phyloP scores from a whole-genome alignment of 2,888 invertebrate genomes.

The Nomada flava region DNA sequence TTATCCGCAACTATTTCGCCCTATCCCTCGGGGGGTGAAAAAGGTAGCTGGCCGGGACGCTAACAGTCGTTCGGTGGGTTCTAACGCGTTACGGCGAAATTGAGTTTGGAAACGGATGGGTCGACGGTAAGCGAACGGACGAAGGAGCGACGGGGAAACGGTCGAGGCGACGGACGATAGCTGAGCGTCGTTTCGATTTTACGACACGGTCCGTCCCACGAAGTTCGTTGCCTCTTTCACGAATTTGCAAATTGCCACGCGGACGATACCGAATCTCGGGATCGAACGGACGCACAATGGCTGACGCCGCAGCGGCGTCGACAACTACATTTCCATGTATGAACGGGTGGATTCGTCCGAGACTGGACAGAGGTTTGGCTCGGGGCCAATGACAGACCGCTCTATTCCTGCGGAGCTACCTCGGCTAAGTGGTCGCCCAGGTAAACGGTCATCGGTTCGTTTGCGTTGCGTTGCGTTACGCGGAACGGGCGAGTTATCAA shows the following conservation, averaged over 20 bases:
- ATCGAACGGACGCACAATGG: background rate
- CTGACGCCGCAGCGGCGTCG: slow-evolving; percentile 11
- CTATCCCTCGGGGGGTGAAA: background rate
- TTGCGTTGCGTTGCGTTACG: background rate
- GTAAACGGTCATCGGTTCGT: background rate
- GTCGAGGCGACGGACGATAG: slow-evolving; percentile 34
- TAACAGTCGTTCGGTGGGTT: slow-evolving; percentile 24
- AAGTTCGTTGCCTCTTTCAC: too few species aligned
- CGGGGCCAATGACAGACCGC: slow-evolving; percentile 2
- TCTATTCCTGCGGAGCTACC: background rate
- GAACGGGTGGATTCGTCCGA: slow-evolving; percentile 14
- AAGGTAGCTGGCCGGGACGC: background rate
- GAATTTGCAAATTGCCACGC: background rate
- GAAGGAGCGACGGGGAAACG: background rate
- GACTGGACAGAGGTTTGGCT: slow-evolving; percentile 31
- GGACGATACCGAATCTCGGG: too few species aligned
- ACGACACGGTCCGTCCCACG: slow-evolving; percentile 19
- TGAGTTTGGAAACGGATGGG: slow-evolving; percentile 6
- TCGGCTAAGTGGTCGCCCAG: background rate
- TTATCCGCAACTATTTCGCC: background rate
- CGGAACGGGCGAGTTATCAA: background rate
- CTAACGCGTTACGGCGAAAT: slow-evolving; percentile 52
- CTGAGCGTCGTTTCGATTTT: slow-evolving; percentile 50
- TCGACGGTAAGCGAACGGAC: background rate
- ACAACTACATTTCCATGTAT: slow-evolving; percentile 38